phyloP scores from a whole-genome alignment of 2,888 invertebrate genomes.

The Scrobipalpa costella region DNA sequence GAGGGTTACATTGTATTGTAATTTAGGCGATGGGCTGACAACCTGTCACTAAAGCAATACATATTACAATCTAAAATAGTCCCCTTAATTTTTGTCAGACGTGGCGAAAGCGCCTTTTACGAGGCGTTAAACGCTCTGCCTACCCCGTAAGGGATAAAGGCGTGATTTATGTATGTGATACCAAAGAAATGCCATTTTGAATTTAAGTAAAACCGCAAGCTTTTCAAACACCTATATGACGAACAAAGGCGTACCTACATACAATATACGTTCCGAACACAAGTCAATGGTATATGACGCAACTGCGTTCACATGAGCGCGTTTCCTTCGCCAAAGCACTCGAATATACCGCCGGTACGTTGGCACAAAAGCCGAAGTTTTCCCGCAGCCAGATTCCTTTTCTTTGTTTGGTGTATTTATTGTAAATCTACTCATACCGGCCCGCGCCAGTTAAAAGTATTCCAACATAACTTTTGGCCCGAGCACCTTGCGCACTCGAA shows the following conservation, averaged over 20 bases:
- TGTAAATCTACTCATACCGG: constrained; percentile 80
- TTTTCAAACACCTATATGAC: no score
- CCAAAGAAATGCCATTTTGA: background rate
- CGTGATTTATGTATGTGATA: no score
- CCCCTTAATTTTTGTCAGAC: no score
- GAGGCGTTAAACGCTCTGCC: no score
- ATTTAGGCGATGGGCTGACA: no score
- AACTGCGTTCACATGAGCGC: constrained; percentile 26
- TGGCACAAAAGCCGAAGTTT: constrained; percentile 75
- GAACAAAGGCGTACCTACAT: no score
- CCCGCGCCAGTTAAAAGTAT: constrained; percentile 72
- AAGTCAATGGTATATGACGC: constrained; percentile 10
- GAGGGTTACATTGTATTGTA: no score
- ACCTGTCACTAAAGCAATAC: no score
- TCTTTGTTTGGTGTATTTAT: constrained; percentile 81
- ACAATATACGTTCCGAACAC: background rate
- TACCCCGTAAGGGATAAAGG: no score
- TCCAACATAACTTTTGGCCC: constrained; percentile 76
- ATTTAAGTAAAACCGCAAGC: no score
- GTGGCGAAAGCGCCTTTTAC: no score
- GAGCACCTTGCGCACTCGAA: constrained; percentile 48
- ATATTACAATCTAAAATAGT: no score
- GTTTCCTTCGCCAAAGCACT: constrained; percentile 46
- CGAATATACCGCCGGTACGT: constrained; percentile 44
- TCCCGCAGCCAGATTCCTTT: constrained; percentile 78